Evolutionary conservation across 2,797 vertebrate species (phyloP).

Genomic region (Sebastes baramenuke): DNA sequence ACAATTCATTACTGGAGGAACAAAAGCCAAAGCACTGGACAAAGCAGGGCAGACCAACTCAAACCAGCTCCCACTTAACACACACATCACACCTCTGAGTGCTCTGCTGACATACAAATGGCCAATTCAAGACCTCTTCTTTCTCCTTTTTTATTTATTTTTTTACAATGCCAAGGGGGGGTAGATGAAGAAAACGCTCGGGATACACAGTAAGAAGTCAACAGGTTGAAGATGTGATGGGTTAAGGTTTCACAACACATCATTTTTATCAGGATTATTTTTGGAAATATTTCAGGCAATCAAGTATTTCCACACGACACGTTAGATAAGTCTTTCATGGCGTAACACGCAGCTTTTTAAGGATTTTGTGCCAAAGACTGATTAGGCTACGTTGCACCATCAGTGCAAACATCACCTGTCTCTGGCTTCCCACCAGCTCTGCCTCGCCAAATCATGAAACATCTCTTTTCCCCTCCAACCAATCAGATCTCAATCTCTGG

Average conservation of each 20-base stretch:
- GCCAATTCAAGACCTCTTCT: conserved; percentile 64
- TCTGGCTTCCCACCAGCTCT: conserved; percentile 67
- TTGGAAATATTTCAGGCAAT: neutral
- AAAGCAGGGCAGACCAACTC: conserved; percentile 79
- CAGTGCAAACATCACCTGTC: conserved; percentile 73
- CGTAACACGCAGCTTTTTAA: neutral
- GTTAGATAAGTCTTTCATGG: neutral
- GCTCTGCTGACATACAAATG: conserved; percentile 74
- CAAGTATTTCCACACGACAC: neutral
- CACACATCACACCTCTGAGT: conserved; percentile 79
- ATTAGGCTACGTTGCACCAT: conserved; percentile 48
- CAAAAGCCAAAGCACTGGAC: conserved; percentile 79
- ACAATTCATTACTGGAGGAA: conserved; percentile 82
- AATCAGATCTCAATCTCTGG: conserved; percentile 68
- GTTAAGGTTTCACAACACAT: conserved; percentile 22
- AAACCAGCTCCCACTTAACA: conserved; percentile 79
- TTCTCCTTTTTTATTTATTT: conserved; percentile 40
- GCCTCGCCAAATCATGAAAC: conserved; percentile 72
- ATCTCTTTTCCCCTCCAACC: conserved; percentile 64
- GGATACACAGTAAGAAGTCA: conserved; percentile 46
- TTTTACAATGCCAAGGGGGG: conserved; percentile 22
- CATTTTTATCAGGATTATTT: neutral
- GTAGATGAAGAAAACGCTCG: conserved; percentile 32
- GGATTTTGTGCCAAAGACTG: conserved; percentile 32
- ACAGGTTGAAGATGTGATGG: conserved; percentile 52